Percentiles rank a stretch among this genome's conserved stretches.
These are phyloP conservation scores for Harpagoxenus sublaevis DNA, from an alignment of 2,888 invertebrate genomes.

Conservation along the genomic window DNA sequence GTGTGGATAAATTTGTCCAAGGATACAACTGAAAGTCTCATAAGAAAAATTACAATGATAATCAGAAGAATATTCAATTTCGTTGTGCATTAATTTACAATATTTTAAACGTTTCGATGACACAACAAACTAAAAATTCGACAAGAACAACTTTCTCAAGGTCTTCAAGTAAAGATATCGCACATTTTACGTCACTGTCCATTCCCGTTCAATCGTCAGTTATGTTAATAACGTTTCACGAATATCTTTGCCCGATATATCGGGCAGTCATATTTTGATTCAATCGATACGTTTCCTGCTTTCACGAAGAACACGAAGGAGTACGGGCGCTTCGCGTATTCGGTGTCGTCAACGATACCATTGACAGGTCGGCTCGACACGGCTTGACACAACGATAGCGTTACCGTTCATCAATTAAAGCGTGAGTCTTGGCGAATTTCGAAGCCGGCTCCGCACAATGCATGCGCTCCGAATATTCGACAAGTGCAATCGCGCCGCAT, in stretches of 20 bases:
- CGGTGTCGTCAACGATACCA: constrained; percentile 9
- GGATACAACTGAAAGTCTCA: neutral
- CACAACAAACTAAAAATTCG: neutral
- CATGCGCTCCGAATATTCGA: constrained; percentile 8
- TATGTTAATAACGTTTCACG: neutral
- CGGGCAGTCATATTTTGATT: neutral
- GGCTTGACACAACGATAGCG: constrained; percentile 4
- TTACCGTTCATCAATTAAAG: constrained; percentile 36
- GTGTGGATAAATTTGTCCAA: neutral
- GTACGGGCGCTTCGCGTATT: neutral
- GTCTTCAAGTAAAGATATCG: too few species aligned
- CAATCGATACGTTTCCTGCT: constrained; percentile 19
- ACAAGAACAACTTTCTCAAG: neutral
- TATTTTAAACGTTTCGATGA: neutral
- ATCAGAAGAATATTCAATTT: neutral
- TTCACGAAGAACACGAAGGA: neutral
- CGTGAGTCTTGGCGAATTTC: constrained; percentile 10
- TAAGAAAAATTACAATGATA: neutral
- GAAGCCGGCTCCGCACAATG: neutral
- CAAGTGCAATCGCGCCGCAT: constrained; percentile 12
- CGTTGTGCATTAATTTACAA: neutral
- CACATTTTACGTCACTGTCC: neutral
- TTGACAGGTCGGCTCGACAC: constrained; percentile 39
- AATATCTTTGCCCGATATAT: constrained; percentile 14
- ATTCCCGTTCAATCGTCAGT: neutral